A percentile compares a stretch with the other conserved stretches of the same genome.
Conservation (phyloP, 2,888 invertebrate genomes). For the Coecobrya sp. region DNA sequence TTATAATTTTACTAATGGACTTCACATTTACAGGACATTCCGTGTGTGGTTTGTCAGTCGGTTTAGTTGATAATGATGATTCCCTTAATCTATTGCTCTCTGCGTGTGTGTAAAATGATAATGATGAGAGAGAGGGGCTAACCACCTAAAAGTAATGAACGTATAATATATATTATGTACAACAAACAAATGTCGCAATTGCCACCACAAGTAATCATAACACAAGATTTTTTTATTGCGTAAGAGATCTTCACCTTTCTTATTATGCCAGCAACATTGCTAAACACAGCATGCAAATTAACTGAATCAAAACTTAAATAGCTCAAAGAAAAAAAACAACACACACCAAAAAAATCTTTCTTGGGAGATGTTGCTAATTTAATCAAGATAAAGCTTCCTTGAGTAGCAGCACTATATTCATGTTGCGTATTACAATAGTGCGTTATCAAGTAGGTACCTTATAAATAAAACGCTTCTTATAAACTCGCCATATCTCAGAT, state of each 20-base stretch:
- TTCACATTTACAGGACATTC: constrained; percentile 35
- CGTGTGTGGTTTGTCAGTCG: constrained; percentile 29
- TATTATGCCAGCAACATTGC: not conserved
- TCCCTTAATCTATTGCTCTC: not conserved
- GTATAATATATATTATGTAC: not conserved
- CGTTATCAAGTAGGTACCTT: not conserved
- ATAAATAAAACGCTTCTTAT: not conserved
- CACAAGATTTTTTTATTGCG: constrained; percentile 3
- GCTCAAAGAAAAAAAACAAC: not conserved
- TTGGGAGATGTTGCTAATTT: constrained; percentile 50
- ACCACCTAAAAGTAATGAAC: constrained; percentile 3
- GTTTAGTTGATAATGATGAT: not conserved
- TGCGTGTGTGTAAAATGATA: not conserved
- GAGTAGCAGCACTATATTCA: not conserved
- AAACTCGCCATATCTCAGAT: not conserved
- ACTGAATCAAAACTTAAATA: constrained; percentile 44
- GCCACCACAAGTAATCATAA: constrained; percentile 40
- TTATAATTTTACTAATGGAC: not conserved
- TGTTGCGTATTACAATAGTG: not conserved
- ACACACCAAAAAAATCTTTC: not conserved
- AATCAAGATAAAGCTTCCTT: constrained; percentile 70
- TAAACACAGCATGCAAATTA: constrained; percentile 59
- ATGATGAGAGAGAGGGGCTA: constrained; percentile 34
- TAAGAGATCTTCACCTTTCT: constrained; percentile 70
- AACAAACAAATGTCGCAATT: constrained; percentile 3